Evolutionary conservation across 2,888 invertebrate genomes (phyloP), one percentile per base, ranked within the genome.

Genomic region (Luperina nickerlii): DNA sequence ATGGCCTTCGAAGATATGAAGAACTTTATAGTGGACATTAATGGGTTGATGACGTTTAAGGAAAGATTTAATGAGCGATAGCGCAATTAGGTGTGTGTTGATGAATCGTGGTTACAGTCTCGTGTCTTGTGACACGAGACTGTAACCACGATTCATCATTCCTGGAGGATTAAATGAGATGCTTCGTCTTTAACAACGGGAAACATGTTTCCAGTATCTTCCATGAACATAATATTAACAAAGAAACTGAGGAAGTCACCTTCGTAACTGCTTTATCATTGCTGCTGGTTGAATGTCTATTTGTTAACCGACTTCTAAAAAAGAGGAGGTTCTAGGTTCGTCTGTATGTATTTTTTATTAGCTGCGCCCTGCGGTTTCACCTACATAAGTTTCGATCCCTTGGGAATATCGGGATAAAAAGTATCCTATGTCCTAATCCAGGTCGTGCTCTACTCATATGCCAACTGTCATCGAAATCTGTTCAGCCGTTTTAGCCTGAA

Each of bases 1-100:
- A 73, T 79, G 77, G 73, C 74, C 80, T 86, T 86, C 65, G 74
- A 24, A 72, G 82, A 82, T 81, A 74, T 74, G 77, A 77, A 73
- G 71, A 76, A 66, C 32, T 68, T 75, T 73, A 71, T 74, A 78
- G 54, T 66, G 62, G 85, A 82, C 73, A 51, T 68, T 77, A 62
- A 85, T 77, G 74, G 76, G 27, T 54, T n/a, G 9, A 32, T 72
- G 42, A 65, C 76, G 38, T 60, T 72, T 71, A 74, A 60, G 63
- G 85, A 1, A 71, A 54, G 38, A 67, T 74, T 81, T 74, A 76
- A 74, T 76, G 70, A 60, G 54, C 48, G 69, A 57, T 78, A 27
- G 48, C 72, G 60, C 42, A 60, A 69, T 73, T 73, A 68, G 27
- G 27, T 48, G 32, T 51, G n/a, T 73, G 69, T 69, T 27, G 38